Evolutionary conservation across 2,797 vertebrate species (phyloP).

Genomic region (Sebastes baramenuke): DNA sequence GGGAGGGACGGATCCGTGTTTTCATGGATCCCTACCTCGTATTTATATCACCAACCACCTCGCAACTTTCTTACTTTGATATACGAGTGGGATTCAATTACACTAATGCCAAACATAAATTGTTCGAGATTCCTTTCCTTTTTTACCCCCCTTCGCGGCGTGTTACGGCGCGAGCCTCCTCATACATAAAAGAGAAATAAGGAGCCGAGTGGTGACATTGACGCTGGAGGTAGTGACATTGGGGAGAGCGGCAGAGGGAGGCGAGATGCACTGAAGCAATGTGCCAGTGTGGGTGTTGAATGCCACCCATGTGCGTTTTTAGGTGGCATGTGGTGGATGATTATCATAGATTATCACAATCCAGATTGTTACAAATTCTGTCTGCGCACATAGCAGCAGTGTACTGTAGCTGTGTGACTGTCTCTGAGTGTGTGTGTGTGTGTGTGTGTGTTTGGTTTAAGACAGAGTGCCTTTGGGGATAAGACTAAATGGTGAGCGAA

Average conservation of each 20-base stretch:
- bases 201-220: conserved; percentile 75
- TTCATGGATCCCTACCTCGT: conserved; percentile 74
- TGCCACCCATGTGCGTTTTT: conserved; percentile 83
- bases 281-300: conserved; percentile 78
- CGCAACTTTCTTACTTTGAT: conserved; percentile 71
- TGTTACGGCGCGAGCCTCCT: conserved; percentile 39
- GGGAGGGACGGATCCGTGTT: conserved; percentile 67
- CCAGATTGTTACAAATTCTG: conserved; percentile 84
- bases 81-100: conserved; percentile 79
- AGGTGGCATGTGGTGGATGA: conserved; percentile 83
- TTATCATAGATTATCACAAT: conserved; percentile 85
- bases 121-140: conserved; percentile 68
- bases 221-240: conserved; percentile 79
- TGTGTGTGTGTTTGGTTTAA: conserved; percentile 69
- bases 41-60: conserved; percentile 67
- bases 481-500: conserved; percentile 81
- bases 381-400: conserved; percentile 75
- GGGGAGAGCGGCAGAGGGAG: conserved; percentile 69
- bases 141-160: conserved; percentile 13
- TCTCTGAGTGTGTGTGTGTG: conserved; percentile 50
- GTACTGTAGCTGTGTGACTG: conserved; percentile 73
- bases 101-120: conserved; percentile 83
- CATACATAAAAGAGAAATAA: conserved; percentile 73
- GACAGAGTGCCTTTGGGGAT: conserved; percentile 80
- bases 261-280: conserved; percentile 63